These are phyloP conservation scores for Stenotaenia linearis DNA, from an alignment of 2,888 invertebrate genomes.

Conservation along the genomic window DNA sequence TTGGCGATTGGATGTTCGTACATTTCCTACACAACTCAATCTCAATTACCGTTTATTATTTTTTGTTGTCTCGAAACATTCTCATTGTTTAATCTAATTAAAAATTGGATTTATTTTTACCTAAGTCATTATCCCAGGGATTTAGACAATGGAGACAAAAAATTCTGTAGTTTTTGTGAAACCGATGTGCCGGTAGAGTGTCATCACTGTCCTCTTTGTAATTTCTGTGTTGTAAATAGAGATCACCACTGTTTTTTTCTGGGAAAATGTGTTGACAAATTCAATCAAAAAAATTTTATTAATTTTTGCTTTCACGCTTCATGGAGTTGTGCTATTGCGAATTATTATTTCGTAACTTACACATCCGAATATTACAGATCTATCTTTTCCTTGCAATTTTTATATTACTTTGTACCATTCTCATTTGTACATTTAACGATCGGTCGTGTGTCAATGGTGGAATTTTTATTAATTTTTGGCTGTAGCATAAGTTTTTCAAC, in stretches of 20 bases:
- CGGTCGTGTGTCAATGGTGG: background rate
- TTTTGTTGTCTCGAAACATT: too few species aligned
- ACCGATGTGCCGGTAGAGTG: background rate
- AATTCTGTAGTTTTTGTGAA: background rate
- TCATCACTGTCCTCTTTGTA: constrained; percentile 46
- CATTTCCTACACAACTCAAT: too few species aligned
- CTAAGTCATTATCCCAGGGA: too few species aligned
- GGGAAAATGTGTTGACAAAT: constrained; percentile 48
- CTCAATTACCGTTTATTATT: too few species aligned
- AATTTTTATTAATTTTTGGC: background rate
- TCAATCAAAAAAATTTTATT: constrained; percentile 48
- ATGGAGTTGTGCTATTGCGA: constrained; percentile 37
- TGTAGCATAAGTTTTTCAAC: too few species aligned
- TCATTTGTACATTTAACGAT: background rate
- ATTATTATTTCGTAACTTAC: background rate
- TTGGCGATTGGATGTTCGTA: too few species aligned
- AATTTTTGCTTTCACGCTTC: constrained; percentile 39
- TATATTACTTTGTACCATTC: constrained; percentile 29
- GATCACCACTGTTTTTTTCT: constrained; percentile 50
- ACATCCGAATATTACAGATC: background rate
- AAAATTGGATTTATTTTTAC: too few species aligned
- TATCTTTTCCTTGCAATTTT: constrained; percentile 16
- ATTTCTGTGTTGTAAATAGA: constrained; percentile 48
- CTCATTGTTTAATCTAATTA: too few species aligned
- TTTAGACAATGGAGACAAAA: too few species aligned